Evolutionary conservation across 2,888 invertebrate genomes (phyloP), one percentile per base, ranked within the genome.

Genomic region (Andrena camellia): DNA sequence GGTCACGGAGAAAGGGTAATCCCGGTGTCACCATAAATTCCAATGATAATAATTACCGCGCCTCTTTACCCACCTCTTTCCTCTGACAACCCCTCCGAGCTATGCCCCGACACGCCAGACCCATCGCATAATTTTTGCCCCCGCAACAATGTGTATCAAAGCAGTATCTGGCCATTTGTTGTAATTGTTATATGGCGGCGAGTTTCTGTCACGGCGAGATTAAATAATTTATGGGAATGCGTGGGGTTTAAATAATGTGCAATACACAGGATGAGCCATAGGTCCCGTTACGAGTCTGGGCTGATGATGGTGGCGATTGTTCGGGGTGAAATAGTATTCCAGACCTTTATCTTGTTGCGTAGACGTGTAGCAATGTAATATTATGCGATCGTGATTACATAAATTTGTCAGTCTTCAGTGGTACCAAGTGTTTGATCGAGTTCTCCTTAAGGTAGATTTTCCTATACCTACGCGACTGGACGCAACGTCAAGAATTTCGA

Each of bases 1-100:
- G 80, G 76, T 86, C 82, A 81, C 64, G 73, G 78, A 68, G 86
- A 77, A 62, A 81, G 78, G 87, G 86, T 90, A 90, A 91, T 90
- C 88, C 88, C 84, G 69, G 73, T 82, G 84, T 84, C 85, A 74
- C 88, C 88, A 84, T 91, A 89, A 90, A 90, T 90, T 85, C 83
- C 86, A 87, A 89, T 88, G 88, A 88, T 88, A 90, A 89, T 91
- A 90, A 91, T 90, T 91, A 90, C 75, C 77, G 60, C 54, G 50
- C 62, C 75, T 78, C 70, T 83, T 80, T 74, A 33, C 83, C 77
- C 71, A 52, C 75, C 75, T 80, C 76, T 80, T 83, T 75, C 52
- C 71, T 35, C 48, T 35, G 66, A 63, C 73, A 33, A 50, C 20
- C 54, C 60, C 59, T 52, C 31, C 60, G 71, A 60, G 63, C 20